These are phyloP conservation scores for Amphibalanus amphitrite DNA, from an alignment of 1,140 invertebrate genomes.

Conservation along the genomic window DNA sequence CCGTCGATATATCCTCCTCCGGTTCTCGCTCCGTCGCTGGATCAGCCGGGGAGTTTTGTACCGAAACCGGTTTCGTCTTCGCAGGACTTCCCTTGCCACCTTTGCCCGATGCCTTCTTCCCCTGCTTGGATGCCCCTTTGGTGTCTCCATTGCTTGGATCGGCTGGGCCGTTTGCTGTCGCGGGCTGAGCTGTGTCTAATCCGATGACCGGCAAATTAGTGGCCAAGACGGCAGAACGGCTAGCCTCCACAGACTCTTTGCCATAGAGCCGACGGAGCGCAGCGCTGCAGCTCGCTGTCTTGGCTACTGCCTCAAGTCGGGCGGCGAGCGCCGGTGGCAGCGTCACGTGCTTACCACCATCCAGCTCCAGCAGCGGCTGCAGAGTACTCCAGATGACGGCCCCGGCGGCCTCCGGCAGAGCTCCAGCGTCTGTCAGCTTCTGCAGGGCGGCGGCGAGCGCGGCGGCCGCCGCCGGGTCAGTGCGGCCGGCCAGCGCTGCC, in stretches of 20 bases:
- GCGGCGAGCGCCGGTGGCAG: background rate
- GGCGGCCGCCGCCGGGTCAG: background rate
- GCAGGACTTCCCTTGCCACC: too few relatives aligned
- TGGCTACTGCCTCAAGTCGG: background rate
- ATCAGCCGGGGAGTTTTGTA: background rate
- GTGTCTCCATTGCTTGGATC: too few relatives aligned
- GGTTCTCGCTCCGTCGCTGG: background rate
- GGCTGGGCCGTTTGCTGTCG: too few relatives aligned
- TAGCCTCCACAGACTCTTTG: background rate
- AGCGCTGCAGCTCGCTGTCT: background rate
- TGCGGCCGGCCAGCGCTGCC: background rate
- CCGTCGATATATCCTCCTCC: background rate
- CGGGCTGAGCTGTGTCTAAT: background rate
- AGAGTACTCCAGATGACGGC: background rate
- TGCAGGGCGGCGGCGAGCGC: background rate
- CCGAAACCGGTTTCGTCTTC: too few relatives aligned
- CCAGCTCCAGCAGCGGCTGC: background rate
- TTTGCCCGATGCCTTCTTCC: too few relatives aligned
- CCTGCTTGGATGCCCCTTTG: too few relatives aligned
- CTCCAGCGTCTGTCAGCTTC: background rate
- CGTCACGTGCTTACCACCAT: background rate
- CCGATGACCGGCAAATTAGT: background rate
- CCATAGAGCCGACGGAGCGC: background rate
- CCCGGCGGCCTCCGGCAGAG: background rate
- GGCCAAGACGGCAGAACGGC: background rate